Evolutionary conservation across 2,888 invertebrate genomes (phyloP), one percentile per base, ranked within the genome.

Genomic region (Resseliella maxima): DNA sequence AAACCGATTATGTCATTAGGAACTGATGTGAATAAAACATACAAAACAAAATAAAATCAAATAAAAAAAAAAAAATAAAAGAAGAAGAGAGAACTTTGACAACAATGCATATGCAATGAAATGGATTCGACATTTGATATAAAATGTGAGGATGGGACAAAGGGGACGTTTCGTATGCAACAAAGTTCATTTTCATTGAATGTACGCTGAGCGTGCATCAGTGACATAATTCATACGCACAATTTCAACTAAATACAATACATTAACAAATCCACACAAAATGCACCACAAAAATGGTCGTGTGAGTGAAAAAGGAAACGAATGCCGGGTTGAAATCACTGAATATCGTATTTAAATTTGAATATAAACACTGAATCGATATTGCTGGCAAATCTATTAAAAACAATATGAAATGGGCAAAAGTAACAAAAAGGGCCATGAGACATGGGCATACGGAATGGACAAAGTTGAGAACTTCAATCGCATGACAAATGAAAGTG

Each of bases 1-100:
- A 72, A 72, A 31, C 72, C 72, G 72, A 72, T 72, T 72, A 72
- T 72, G 72, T 72, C 72, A 72, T 72, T 72, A 72, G 72, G 72
- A 72, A 72, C 31, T 31, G 31, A 72, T 72, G 31, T 15, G 72
- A 3, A 72, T 72, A 18, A 31, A 72, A 31, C n/a, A 31, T n/a
- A 59, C 24, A 24, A 24, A 15, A 18, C 18, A 15, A 2, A 59
- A 59, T n/a, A n/a, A n/a, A n/a, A n/a, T n/a, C n/a, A n/a, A n/a
- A n/a, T n/a, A n/a, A n/a, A n/a, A n/a, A n/a, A n/a, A n/a, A n/a
- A n/a, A n/a, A n/a, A n/a, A 41, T 41, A 41, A 41, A 41, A 41
- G 41, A 41, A 41, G 5, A 12, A 12, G 18, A 15, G 31, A 72
- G 15, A 10, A 31, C 72, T 35, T 31, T 72, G 72, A 72, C 72